Percentiles rank a stretch among this genome's conserved stretches.
These are phyloP conservation scores for Hartigia nigra DNA, from an alignment of 2,888 invertebrate species.

Conservation along the genomic window DNA sequence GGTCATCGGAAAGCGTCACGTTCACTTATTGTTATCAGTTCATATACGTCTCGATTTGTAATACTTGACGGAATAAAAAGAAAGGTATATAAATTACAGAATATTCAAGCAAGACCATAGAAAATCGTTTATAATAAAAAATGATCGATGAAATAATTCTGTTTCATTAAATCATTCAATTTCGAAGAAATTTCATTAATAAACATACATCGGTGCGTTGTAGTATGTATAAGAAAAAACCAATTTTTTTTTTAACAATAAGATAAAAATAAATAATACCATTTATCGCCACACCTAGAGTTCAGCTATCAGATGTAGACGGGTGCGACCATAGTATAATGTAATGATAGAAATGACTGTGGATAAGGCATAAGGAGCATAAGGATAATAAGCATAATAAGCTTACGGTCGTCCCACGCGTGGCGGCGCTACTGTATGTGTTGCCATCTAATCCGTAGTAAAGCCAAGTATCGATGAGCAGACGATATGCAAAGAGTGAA, in stretches of 20 bases:
- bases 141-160: no score
- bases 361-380: constrained; percentile 28
- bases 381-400: constrained; percentile 33
- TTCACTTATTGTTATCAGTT: background rate
- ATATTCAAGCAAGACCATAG: background rate
- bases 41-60: background rate
- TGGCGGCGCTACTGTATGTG: constrained; percentile 5
- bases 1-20: background rate
- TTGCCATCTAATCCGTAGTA: constrained; percentile 25
- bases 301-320: constrained; percentile 29
- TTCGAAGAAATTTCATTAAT: background rate
- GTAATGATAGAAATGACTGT: background rate
- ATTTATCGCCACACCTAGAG: constrained; percentile 25
- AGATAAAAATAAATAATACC: background rate
- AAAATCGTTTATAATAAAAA: no score
- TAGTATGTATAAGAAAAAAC: background rate
- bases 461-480: constrained; percentile 24
- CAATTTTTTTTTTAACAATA: background rate
- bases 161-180: no score
- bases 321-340: background rate
- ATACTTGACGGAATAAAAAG: background rate
- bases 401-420: constrained; percentile 22
- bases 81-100: background rate
- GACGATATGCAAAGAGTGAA: constrained; percentile 22
- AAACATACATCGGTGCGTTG: background rate